Base-by-base conservation (phyloP, 2,888 invertebrate genomes). In the Cheilosia impressa region DNA sequence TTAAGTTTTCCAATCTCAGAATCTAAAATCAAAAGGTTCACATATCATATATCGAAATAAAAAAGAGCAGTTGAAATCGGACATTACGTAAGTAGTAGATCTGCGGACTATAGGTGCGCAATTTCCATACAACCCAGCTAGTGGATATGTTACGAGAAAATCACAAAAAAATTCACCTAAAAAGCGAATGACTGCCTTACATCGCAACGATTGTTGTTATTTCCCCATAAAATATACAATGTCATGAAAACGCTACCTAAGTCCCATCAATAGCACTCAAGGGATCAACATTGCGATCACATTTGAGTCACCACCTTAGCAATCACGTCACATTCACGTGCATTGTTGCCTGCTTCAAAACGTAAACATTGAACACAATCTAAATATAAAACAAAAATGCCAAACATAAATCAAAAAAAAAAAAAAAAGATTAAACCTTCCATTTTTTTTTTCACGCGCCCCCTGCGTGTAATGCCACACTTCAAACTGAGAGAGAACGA, bases 381-480 rank as follows among this genome's bases (percentile, higher is more conserved):
- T 45, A 47, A 47, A 47, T 47, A 47, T 47, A 47, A 47, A 22
- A 47, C 9, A 47, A 0, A 47, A 17, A 19, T 45, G 15, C 45
- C 7, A 15, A 45, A 45, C 17, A 45, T 17, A 6, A 45, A n/a
- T 45, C n/a, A 45, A 17, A 43, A 7, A n/a, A 7, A 43, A n/a
- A 17, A 17, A 7, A 17, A 17, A 45, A 45, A n/a, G n/a, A 45
- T 2, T 3, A 47, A 19, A 19, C 17, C 47, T 47, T 47, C 7
- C 10, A 47, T 9, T n/a, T n/a, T n/a, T n/a, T 13, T 27, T 57
- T 19, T 57, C 72, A 78, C 62, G 82, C 72, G 53, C 72, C 78
- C 78, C 72, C 66, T 68, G 60, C 72, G 62, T 62, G 63, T 13
- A 13, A 47, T 47, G 17, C 47, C 47, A 47, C 47, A 47, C 47